Base-by-base conservation (phyloP, 2,888 invertebrate species). In the Mythimna vitellina region DNA sequence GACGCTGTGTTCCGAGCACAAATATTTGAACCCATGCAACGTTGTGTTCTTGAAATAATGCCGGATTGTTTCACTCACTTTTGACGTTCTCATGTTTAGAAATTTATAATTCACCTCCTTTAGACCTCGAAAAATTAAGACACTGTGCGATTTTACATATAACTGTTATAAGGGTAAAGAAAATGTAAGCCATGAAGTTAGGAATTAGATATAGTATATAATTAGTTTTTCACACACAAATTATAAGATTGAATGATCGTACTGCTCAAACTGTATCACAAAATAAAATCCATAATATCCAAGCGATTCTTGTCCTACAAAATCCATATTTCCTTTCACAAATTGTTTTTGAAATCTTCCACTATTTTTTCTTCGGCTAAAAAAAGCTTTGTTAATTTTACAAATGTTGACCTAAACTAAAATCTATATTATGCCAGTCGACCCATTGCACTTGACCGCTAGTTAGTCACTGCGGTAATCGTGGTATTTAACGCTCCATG, bases 21-120 rank as follows among this genome's bases (percentile, higher is more conserved):
- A 82, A 87, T 96, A 96, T 81, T 96, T 96, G 74, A 96, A 95
- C 9, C 96, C 95, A 65, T 96, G 96, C 14, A 96, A 80, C 0
- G 95, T 95, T 0, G 95, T 96, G 0, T 90, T 91, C 63, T 87
- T 87, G 53, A 91, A 90, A 71, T 92, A 95, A 2, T 92, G 87
- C 42, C 81, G 86, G 14, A 92, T 76, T 0, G 87, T 87, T 25
- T 81, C 74, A 49, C 68, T 74, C 9, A 88, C 58, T 2, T 85
- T 81, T 3, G 82, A 65, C 3, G 63, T 75, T 53, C 20, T 83
- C 73, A 82, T 88, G 78, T 77, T 85, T 63, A 29, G 0, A 17
- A 35, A 9, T 7, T 32, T 51, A 25, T 14, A 46, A 38, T 49
- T 20, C n/a, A 51, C 29, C n/a, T n/a, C n/a, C n/a, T n/a, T n/a